Conservation (phyloP, 2,113 vertebrate species). For the Ictalurus furcatus region DNA sequence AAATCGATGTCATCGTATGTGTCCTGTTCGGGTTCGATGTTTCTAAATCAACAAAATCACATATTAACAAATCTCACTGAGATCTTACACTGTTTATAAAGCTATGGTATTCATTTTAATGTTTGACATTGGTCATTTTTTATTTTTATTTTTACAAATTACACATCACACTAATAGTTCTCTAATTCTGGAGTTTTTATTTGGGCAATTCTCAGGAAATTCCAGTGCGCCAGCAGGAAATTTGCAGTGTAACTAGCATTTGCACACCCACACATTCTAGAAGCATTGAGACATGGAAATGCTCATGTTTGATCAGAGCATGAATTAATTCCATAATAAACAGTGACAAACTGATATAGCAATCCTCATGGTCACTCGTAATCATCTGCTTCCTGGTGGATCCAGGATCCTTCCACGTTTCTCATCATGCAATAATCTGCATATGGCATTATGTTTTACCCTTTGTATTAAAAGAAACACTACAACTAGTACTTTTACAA, state of each 20-base stretch:
- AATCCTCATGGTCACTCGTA: too few species aligned
- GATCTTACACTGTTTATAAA: background rate
- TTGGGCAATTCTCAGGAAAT: background rate
- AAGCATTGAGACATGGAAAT: background rate
- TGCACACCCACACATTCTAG: conserved; percentile 11
- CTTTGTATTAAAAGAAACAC: background rate
- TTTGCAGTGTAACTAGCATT: conserved; percentile 15
- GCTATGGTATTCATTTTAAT: background rate
- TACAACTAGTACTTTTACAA: background rate
- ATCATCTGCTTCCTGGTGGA: background rate
- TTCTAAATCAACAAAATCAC: conserved; percentile 29
- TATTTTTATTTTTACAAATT: background rate
- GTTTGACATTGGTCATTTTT: background rate
- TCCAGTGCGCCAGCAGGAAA: background rate
- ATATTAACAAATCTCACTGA: background rate
- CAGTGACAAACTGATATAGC: background rate
- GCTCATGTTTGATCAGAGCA: too few species aligned
- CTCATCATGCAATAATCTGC: background rate
- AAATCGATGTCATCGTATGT: conserved; percentile 72
- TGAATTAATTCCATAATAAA: background rate
- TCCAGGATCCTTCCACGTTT: background rate
- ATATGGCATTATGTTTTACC: background rate
- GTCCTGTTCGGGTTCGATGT: conserved; percentile 36
- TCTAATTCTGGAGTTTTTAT: background rate
- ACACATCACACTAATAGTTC: background rate